Evolutionary conservation across 1,140 invertebrate genomes (phyloP), one percentile per base, ranked within the genome.

Genomic region (Caenorhabditis remanei): DNA sequence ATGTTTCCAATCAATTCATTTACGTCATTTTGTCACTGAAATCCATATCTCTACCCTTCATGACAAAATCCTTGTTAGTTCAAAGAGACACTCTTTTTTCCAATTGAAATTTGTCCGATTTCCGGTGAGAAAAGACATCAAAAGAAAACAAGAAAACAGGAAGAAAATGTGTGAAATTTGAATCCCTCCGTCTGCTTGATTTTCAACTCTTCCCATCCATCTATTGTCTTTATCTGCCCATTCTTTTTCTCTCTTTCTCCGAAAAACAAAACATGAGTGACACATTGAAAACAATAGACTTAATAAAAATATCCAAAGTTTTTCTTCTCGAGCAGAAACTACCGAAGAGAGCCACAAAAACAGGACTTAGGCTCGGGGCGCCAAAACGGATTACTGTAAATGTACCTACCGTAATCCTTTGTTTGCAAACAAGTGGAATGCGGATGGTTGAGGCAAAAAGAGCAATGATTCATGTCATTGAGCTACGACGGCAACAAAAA

Each of bases 141-240:
- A 83, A 79, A 83, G 21, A 83, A 16, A 50, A 50, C 40, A 55
- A 43, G 65, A 71, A 63, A 84, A 84, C 41, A 84, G 83, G 53
- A 56, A 84, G 43, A 84, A 84, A 63, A 19, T 88, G 86, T 83
- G 90, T 91, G 90, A 90, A 91, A 92, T 91, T 92, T 90, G 91
- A 91, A 92, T 90, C 91, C 90, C 92, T 89, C 96, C 95, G 58
- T 24, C 58, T 41, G 21, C 61, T 71, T 71, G 41, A 71, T 41
- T 71, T 40, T 63, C 61, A 63, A 63, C 46, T 41, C 5, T 71
- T 71, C 46, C 16, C n/a, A 21, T 46, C 24, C 24, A 40, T 19
- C 19, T 32, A 19, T 71, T 71, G 40, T 71, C 41, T 46, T 71
- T 46, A 46, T 48, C 63, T 13, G 58, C n/a, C 40, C 21, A 71